Base-by-base conservation (phyloP, 2,113 vertebrate genomes). In the Caranx ignobilis region DNA sequence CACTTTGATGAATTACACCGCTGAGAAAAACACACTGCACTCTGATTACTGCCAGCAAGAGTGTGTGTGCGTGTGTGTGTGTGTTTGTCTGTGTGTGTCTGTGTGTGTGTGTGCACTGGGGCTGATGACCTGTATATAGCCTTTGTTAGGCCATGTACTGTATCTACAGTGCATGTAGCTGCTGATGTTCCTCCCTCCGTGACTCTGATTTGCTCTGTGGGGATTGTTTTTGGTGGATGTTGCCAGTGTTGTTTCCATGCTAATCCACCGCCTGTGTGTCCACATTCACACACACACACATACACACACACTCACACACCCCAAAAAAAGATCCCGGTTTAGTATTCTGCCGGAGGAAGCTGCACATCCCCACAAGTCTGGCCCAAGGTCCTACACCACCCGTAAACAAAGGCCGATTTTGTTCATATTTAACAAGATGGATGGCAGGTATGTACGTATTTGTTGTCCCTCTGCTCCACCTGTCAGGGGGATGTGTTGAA, bases 1-100 rank as follows among this genome's bases (percentile, higher is more conserved):
- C 91, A 91, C 85, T 89, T 89, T 92, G 92, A 93, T 92, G 85
- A 89, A 93, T 91, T 90, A 89, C 91, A 76, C 76, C 15, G n/a
- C 64, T 45, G 83, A 86, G 87, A 84, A 90, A 92, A 91, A 91
- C 89, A 88, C 87, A 76, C 82, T 73, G 86, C 86, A 52, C 83
- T 87, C 86, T 91, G 91, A 93, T 91, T 92, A 92, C 89, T 91
- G 86, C 86, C 77, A 86, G 84, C 65, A 41, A 68, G 59, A 59
- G 52, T n/a, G 63, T 71, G 70, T 68, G 56, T 79, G 61, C 45
- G 78, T 66, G 72, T 64, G 67, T 84, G 71, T 79, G 75, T 65
- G 43, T 65, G 71, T 70, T 62, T 61, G 76, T 45, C 59, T 75
- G 60, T 56, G 67, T 47, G 48, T 69, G 60, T 77, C 67, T 70